A percentile compares a stretch with the other conserved stretches of the same genome.
phyloP scores from a whole-genome alignment of 2,797 vertebrate species.

The Urocyon cinereoargenteus region DNA sequence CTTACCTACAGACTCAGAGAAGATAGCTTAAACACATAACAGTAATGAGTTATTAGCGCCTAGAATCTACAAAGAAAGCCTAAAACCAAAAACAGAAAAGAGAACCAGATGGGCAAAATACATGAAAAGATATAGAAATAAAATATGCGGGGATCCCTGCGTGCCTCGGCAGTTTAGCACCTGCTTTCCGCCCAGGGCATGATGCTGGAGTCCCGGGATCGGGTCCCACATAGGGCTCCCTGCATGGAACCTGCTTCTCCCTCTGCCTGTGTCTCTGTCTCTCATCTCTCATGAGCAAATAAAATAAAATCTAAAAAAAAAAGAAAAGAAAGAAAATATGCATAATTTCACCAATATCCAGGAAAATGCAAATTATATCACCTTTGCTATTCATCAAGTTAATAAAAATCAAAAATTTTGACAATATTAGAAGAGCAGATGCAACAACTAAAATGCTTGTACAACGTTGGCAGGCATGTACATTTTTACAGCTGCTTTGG shows the following conservation, averaged over 20 bases:
- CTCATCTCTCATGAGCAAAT: no score
- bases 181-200: no score
- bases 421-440: neutral
- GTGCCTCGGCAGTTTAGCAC: no score
- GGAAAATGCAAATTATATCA: neutral
- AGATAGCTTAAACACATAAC: neutral
- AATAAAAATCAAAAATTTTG: neutral
- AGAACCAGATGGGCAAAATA: neutral
- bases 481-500: neutral
- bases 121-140: neutral
- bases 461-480: neutral
- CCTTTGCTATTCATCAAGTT: neutral
- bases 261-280: no score
- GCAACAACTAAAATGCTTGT: neutral
- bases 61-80: neutral
- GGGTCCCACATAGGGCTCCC: no score
- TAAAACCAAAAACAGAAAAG: neutral
- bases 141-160: no score
- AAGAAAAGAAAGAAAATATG: neutral
- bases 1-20: neutral
- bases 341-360: no score
- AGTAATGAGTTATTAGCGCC: neutral
- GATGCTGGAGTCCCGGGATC: no score
- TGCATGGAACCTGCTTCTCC: no score
- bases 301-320: no score